Evolutionary conservation across 1,140 invertebrate species (phyloP).

Genomic region (Zaprionus vittiger): DNA sequence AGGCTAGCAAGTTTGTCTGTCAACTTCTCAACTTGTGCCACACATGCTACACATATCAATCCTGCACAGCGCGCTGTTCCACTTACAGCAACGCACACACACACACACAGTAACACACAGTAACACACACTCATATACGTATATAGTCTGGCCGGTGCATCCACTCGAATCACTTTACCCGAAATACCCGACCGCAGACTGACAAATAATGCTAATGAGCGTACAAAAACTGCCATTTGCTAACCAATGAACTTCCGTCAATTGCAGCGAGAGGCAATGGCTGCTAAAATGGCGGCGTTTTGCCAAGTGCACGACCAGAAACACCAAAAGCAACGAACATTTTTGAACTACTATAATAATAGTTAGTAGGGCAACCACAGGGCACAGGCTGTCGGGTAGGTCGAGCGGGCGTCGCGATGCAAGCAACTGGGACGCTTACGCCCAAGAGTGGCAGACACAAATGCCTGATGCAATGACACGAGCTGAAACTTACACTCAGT

Average conservation of each 20-base stretch:
- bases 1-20: slow-evolving; percentile 21
- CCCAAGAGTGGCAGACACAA: slow-evolving; percentile 2
- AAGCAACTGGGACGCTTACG: slow-evolving; percentile 8
- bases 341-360: slow-evolving; percentile 73
- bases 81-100: slow-evolving; percentile 6
- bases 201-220: slow-evolving; percentile 83
- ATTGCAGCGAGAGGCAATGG: slow-evolving; percentile 70
- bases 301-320: slow-evolving; percentile 62
- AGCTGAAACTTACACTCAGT: slow-evolving; percentile 1
- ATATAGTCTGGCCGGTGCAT: slow-evolving; percentile 38
- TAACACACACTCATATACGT: slow-evolving; percentile 2
- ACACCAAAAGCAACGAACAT: slow-evolving; percentile 52
- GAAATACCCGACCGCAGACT: slow-evolving; percentile 69
- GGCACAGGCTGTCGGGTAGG: slow-evolving; percentile 50
- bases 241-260: slow-evolving; percentile 83
- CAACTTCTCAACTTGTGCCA: slow-evolving; percentile 15
- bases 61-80: slow-evolving; percentile 15
- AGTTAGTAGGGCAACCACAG: slow-evolving; percentile 80
- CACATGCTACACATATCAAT: slow-evolving; percentile 23
- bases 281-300: slow-evolving; percentile 72
- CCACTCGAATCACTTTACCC: slow-evolving; percentile 62
- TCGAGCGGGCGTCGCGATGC: neutral
- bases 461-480: slow-evolving; percentile 28
- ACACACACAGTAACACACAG: too few species aligned
- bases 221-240: slow-evolving; percentile 82